Base-by-base conservation (phyloP, 2,888 invertebrate species). In the Lasioglossum lativentre region DNA sequence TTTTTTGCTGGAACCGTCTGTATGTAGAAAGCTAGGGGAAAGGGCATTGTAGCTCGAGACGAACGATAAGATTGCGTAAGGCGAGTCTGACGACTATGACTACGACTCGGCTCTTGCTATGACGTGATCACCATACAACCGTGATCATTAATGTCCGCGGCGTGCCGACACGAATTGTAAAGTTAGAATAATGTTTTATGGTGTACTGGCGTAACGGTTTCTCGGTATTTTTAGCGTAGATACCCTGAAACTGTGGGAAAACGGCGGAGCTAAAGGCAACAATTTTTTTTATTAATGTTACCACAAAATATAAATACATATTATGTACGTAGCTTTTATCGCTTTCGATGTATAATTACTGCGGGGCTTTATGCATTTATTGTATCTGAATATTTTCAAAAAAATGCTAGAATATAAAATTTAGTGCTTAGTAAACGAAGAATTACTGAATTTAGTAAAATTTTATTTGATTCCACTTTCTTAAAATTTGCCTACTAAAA, bases 141-240 rank as follows among this genome's bases (percentile, higher is more conserved):
- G 85, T 88, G 91, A 88, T 92, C 91, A 91, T 93, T 91, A 91
- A 88, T 90, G 88, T 91, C 88, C 76, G 84, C 86, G 87, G 92
- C 91, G 91, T 91, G 91, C 90, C 91, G 90, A 80, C 83, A 80
- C 75, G 85, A 82, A 83, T 85, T 79, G 84, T 80, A 82, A 86
- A 82, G 80, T 85, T 82, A 76, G 76, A 86, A 82, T 82, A 82
- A 82, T 82, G 82, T 82, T 79, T 85, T 75, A 81, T 78, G 66
- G 80, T 72, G 76, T 47, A 63, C 75, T 75, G 73, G 72, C 80
- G 80, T 77, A 85, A 85, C 86, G 84, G 85, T 83, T 85, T 80
- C 84, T 75, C 56, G 79, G 84, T 85, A 85, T 85, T 85, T 85
- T 85, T 84, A 85, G 84, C 84, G 30, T n/a, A 52, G 34, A 75